A percentile compares a stretch with the other conserved stretches of the same genome.
These are phyloP conservation scores for Bellardia bayeri DNA, from an alignment of 2,888 invertebrate species.

Conservation along the genomic window DNA sequence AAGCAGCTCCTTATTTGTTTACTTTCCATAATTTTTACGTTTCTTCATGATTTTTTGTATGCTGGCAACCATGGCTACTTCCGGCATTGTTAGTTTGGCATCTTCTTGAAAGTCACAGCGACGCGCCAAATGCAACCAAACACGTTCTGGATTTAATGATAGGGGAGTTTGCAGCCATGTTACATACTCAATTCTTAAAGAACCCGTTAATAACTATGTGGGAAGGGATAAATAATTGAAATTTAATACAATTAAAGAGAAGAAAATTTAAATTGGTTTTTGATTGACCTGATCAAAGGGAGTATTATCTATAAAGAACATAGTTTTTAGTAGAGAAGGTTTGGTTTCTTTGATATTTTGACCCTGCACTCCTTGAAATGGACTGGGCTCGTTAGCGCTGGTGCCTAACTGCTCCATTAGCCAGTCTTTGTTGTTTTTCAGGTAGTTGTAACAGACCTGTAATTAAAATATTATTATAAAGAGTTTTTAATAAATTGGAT, in stretches of 20 bases:
- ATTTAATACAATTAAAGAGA: neutral
- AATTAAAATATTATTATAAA: constrained; percentile 44
- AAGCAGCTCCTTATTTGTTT: neutral
- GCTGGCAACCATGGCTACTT: constrained; percentile 84
- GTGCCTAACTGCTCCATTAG: constrained; percentile 87
- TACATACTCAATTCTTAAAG: constrained; percentile 84
- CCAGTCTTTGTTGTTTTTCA: constrained; percentile 89
- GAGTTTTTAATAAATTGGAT: too few relatives aligned
- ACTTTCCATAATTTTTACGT: constrained; percentile 79
- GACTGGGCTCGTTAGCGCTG: constrained; percentile 81
- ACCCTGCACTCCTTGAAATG: constrained; percentile 82
- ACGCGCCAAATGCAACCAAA: constrained; percentile 84
- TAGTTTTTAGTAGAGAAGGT: constrained; percentile 88
- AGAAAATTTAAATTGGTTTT: constrained; percentile 22
- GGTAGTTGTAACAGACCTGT: constrained; percentile 89
- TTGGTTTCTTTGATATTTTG: constrained; percentile 82
- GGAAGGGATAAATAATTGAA: neutral
- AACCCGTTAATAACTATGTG: constrained; percentile 83
- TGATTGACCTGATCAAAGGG: constrained; percentile 90
- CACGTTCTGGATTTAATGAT: constrained; percentile 84
- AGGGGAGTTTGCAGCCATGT: constrained; percentile 84
- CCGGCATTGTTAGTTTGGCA: constrained; percentile 82
- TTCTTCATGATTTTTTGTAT: constrained; percentile 83
- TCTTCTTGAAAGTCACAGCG: constrained; percentile 84
- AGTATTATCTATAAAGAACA: constrained; percentile 91